Evolutionary conservation across 2,797 vertebrate genomes (phyloP).

Genomic region (Threskiornis aethiopicus): DNA sequence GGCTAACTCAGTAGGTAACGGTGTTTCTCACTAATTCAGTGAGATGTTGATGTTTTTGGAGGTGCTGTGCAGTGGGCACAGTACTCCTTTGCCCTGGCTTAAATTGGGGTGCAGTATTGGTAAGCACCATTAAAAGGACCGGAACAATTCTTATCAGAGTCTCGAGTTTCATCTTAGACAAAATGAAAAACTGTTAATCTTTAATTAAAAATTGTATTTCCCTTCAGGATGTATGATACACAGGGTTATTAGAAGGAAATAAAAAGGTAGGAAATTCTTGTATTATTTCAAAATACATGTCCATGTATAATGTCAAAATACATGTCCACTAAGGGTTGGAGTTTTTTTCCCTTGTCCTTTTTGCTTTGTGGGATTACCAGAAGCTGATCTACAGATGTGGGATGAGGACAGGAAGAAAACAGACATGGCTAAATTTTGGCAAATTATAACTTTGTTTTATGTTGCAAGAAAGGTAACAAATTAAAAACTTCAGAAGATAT

Average conservation of each 20-base stretch:
- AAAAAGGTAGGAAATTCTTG: background rate
- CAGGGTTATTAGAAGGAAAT: background rate
- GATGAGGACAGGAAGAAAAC: background rate
- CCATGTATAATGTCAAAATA: background rate
- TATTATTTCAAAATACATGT: background rate
- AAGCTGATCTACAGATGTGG: background rate
- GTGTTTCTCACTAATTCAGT: background rate
- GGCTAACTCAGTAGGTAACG: background rate
- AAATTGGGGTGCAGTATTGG: background rate
- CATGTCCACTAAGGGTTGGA: background rate
- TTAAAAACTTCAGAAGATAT: background rate
- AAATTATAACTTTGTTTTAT: background rate
- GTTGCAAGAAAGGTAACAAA: background rate
- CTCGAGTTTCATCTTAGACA: background rate
- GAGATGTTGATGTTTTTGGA: background rate
- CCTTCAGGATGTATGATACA: background rate
- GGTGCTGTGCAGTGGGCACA: background rate
- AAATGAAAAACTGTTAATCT: background rate
- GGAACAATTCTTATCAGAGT: background rate
- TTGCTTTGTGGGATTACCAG: background rate
- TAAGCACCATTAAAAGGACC: background rate
- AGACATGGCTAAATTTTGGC: background rate
- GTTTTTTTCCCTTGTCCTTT: accelerated
- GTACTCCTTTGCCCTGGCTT: background rate
- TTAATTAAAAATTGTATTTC: background rate